A percentile compares a stretch with the other conserved stretches of the same genome.
phyloP scores from a whole-genome alignment of 2,888 invertebrate species.

The Lycaena phlaeas region DNA sequence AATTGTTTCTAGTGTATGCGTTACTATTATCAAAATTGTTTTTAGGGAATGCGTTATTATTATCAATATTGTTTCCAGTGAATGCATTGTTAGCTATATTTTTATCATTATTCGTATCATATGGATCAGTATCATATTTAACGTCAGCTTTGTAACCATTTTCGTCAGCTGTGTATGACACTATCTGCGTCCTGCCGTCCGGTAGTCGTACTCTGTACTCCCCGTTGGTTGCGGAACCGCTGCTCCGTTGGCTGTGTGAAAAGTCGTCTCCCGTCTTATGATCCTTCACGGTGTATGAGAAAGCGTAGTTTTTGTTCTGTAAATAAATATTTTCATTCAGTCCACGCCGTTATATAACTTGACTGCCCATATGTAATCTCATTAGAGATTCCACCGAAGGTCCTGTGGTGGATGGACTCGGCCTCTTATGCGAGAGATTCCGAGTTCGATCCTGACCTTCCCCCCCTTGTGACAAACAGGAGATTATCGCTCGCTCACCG shows the following conservation, averaged over 20 bases:
- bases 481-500: too few relatives aligned
- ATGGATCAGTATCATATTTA: conserved; percentile 61
- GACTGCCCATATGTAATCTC: too few relatives aligned
- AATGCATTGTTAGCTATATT: conserved; percentile 21
- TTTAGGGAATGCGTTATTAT: conserved; percentile 5
- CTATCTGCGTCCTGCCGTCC: conserved; percentile 77
- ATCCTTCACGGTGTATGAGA: conserved; percentile 77
- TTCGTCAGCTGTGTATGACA: conserved; percentile 78
- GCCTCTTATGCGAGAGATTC: too few relatives aligned
- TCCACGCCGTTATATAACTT: too few relatives aligned
- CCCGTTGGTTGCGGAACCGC: conserved; percentile 76
- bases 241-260: conserved; percentile 76
- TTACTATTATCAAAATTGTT: background rate
- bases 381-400: too few relatives aligned
- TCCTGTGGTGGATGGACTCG: too few relatives aligned
- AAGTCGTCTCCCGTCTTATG: conserved; percentile 77
- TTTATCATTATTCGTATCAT: conserved; percentile 13
- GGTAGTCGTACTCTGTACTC: conserved; percentile 79
- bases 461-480: too few relatives aligned
- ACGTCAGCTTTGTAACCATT: conserved; percentile 79
- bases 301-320: conserved; percentile 74
- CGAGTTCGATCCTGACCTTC: too few relatives aligned
- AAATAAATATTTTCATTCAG: conserved; percentile 13
- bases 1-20: background rate
- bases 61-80: conserved; percentile 18